Conservation (phyloP, 2,113 vertebrate species). For the Trachemys scripta region DNA sequence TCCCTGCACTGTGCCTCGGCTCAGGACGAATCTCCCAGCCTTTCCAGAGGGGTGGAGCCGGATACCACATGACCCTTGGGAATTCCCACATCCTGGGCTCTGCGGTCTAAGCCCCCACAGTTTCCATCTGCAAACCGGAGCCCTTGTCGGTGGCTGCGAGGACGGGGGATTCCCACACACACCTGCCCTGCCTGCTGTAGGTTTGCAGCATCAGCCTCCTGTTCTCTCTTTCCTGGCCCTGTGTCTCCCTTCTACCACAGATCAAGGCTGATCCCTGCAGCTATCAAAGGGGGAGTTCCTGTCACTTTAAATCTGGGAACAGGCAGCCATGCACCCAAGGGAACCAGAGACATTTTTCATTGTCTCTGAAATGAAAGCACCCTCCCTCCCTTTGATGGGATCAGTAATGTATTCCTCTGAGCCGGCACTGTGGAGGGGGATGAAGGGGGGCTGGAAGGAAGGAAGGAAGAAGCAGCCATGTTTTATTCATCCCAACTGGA, state of each 20-base stretch:
- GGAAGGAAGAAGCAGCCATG: not conserved
- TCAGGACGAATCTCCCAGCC: not conserved
- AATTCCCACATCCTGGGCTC: not conserved
- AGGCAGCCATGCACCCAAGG: not conserved
- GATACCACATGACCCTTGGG: too few species aligned
- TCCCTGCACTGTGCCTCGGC: not conserved
- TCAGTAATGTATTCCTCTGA: not conserved
- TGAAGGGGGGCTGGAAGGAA: not conserved
- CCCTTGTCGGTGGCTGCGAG: too few species aligned
- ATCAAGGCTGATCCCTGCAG: not conserved
- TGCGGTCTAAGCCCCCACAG: not conserved
- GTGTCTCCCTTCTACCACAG: not conserved
- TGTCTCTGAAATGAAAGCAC: not conserved
- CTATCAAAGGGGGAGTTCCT: not conserved
- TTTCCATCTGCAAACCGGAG: not conserved
- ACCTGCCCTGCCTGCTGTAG: not conserved
- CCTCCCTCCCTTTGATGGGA: not conserved
- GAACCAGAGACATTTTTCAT: not conserved
- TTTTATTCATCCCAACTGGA: not conserved
- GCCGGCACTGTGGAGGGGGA: not conserved
- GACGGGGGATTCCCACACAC: not conserved
- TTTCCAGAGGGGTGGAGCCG: not conserved
- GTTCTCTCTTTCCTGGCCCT: not conserved
- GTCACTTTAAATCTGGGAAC: not conserved
- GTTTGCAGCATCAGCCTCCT: not conserved